Evolutionary conservation across 2,888 invertebrate genomes (phyloP).

Genomic region (Trichopria drosophilae): DNA sequence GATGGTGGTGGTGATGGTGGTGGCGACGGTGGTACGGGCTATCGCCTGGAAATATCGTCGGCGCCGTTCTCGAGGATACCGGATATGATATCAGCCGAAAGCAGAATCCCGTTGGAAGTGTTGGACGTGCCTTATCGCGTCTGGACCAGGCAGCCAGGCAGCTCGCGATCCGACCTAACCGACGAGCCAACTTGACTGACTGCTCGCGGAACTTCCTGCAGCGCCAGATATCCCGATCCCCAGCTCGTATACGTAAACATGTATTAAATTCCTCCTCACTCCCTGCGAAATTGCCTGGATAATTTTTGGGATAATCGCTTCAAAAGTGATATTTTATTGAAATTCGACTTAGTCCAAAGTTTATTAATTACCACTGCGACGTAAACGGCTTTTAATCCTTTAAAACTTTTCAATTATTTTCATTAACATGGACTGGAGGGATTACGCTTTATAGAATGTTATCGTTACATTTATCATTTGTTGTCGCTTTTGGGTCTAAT

Average conservation of each 20-base stretch:
- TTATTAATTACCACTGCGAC: no score
- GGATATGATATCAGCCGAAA: conserved; percentile 54
- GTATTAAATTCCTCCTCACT: conserved; percentile 1
- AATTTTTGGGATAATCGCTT: not conserved
- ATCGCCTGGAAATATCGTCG: no score
- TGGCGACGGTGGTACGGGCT: conserved; percentile 10
- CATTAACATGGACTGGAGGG: no score
- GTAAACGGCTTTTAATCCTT: no score
- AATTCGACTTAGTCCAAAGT: no score
- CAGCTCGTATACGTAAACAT: conserved; percentile 19
- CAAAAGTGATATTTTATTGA: no score
- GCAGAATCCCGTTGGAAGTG: conserved; percentile 52
- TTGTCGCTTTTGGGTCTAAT: no score
- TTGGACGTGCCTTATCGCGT: conserved; percentile 58
- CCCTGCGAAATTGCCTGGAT: conserved; percentile 1
- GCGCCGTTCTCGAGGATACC: conserved; percentile 35
- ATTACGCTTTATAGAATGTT: no score
- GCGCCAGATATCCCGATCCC: conserved; percentile 36
- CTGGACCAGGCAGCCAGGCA: conserved; percentile 53
- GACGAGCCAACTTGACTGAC: conserved; percentile 46
- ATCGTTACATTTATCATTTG: no score
- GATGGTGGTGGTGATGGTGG: conserved; percentile 11
- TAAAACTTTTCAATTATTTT: no score
- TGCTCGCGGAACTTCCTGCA: conserved; percentile 40
- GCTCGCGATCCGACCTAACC: conserved; percentile 42